A percentile compares a stretch with the other conserved stretches of the same genome.
Evolutionary conservation across 2,888 invertebrate genomes (phyloP).

Genomic region (Tipula lateralis): DNA sequence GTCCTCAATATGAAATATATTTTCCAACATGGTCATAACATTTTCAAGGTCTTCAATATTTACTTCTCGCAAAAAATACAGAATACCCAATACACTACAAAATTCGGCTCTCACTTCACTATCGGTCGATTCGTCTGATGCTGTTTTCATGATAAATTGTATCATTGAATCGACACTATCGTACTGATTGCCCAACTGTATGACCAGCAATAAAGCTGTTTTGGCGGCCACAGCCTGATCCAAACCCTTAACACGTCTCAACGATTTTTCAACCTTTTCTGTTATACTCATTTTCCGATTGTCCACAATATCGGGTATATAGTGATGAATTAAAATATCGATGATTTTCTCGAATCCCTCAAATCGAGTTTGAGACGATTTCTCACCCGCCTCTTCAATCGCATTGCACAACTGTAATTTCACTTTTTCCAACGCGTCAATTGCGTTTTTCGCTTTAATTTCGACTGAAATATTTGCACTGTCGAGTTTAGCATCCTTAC

Average conservation of each 20-base stretch:
- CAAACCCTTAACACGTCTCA: conserved; percentile 76
- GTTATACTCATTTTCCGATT: conserved; percentile 74
- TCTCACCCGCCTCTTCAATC: conserved; percentile 81
- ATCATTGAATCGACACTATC: conserved; percentile 66
- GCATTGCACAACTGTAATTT: conserved; percentile 85
- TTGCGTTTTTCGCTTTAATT: not conserved
- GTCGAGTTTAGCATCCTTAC: not conserved
- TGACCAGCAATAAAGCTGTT: conserved; percentile 70
- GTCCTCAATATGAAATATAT: conserved; percentile 54
- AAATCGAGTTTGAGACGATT: conserved; percentile 77
- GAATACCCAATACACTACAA: conserved; percentile 73
- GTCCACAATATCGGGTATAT: conserved; percentile 68
- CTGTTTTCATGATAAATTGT: conserved; percentile 64
- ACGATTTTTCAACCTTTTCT: conserved; percentile 73
- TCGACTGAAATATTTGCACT: not conserved
- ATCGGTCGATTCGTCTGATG: conserved; percentile 72
- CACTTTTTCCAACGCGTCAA: conserved; percentile 52
- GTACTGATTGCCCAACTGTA: conserved; percentile 74
- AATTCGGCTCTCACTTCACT: conserved; percentile 77
- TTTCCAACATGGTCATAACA: conserved; percentile 71
- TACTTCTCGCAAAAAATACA: conserved; percentile 76
- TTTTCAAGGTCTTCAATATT: conserved; percentile 69
- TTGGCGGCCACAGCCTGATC: conserved; percentile 83
- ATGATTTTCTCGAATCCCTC: conserved; percentile 65
- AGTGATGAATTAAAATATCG: conserved; percentile 71